A percentile compares a stretch with the other conserved stretches of the same genome.
phyloP scores from a whole-genome alignment of 2,888 invertebrate genomes.

The Pyrochroa serraticornis region DNA sequence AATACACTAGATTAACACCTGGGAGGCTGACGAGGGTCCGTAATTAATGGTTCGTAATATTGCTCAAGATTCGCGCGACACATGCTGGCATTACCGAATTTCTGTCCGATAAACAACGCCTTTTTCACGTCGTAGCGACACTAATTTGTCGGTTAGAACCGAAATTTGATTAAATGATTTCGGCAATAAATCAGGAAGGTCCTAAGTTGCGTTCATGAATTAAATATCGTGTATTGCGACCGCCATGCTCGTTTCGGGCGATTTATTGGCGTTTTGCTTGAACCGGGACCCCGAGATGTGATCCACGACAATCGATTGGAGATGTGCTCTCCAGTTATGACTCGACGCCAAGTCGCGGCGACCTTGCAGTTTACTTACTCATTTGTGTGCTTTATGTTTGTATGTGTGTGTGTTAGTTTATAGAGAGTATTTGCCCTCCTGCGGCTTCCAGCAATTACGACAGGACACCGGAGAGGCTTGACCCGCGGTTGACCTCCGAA shows the following conservation, averaged over 20 bases:
- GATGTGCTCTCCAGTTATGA: slow-evolving; percentile 6
- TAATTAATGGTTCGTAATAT: slow-evolving; percentile 52
- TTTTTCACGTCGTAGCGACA: too few species aligned
- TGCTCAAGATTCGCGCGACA: slow-evolving; percentile 42
- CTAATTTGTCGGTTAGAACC: slow-evolving; percentile 2
- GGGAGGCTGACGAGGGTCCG: slow-evolving; percentile 48
- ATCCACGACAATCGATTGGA: slow-evolving; percentile 18
- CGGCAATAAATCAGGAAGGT: slow-evolving; percentile 18
- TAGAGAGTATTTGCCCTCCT: slow-evolving; percentile 28
- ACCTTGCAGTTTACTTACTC: slow-evolving; percentile 20
- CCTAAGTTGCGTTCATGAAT: slow-evolving; percentile 21
- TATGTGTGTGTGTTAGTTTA: slow-evolving; percentile 26
- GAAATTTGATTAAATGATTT: slow-evolving; percentile 8
- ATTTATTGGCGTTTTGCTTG: too few species aligned
- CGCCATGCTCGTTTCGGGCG: too few species aligned
- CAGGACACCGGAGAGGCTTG: slow-evolving; percentile 29
- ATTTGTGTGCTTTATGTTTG: slow-evolving; percentile 22
- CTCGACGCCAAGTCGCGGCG: slow-evolving; percentile 8
- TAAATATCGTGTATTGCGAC: slow-evolving; percentile 9
- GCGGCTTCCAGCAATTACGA: slow-evolving; percentile 27
- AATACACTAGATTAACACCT: slow-evolving; percentile 50
- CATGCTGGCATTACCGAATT: slow-evolving; percentile 33
- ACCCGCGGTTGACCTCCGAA: slow-evolving; percentile 25
- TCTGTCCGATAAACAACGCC: too few species aligned
- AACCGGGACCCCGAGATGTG: too few species aligned